Percentiles rank a stretch among this genome's conserved stretches.
phyloP scores from a whole-genome alignment of 2,888 invertebrate genomes.

The Miltochrista miniata region DNA sequence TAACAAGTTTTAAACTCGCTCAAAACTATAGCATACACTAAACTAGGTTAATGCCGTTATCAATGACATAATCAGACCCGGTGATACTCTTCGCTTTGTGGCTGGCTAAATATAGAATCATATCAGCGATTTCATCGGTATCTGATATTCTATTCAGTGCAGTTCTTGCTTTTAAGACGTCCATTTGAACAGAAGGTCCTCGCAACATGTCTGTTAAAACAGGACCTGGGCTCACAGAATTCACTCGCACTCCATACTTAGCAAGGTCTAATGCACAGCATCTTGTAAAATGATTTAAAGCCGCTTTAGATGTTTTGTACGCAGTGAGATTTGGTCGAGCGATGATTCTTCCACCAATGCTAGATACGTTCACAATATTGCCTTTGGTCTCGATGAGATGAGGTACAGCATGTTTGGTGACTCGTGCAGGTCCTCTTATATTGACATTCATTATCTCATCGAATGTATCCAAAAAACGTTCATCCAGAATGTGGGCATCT shows the following conservation, averaged over 20 bases:
- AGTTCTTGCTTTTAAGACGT: conserved; percentile 3
- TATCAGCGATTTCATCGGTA: conserved; percentile 36
- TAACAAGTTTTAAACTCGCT: no score
- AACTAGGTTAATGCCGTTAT: no score
- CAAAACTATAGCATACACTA: no score
- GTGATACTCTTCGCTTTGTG: no score
- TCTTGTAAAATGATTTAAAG: no score
- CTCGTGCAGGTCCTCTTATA: conserved; percentile 30
- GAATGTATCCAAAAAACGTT: conserved; percentile 26
- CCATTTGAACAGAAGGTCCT: background rate
- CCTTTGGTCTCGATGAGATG: conserved; percentile 43
- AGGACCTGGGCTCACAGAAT: conserved; percentile 43
- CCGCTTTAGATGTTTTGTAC: conserved; percentile 36
- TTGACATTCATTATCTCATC: conserved; percentile 45
- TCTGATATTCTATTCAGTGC: conserved; percentile 22
- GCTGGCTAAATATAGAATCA: no score
- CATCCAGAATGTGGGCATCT: conserved; percentile 17
- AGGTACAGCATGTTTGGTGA: conserved; percentile 37
- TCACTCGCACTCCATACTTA: no score
- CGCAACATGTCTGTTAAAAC: conserved; percentile 74
- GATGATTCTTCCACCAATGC: conserved; percentile 70
- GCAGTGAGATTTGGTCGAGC: conserved; percentile 76
- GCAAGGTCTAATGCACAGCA: no score
- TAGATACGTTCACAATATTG: conserved; percentile 46
- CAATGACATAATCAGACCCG: no score